Conservation (phyloP, 2,797 vertebrate species). For the Gymnoscopelus microlampas region DNA sequence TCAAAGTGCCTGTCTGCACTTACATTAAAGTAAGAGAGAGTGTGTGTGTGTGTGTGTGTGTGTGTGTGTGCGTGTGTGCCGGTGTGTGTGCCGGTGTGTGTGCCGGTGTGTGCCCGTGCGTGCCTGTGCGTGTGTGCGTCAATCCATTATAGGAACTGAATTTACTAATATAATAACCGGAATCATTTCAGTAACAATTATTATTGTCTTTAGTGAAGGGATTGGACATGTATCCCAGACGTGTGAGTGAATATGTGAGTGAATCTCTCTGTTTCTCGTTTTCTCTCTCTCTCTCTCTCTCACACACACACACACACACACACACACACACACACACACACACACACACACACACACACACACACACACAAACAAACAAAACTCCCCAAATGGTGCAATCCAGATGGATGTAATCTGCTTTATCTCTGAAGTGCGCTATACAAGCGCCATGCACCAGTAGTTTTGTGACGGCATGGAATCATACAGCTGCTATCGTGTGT, state of each 20-base stretch:
- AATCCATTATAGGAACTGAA: too few relatives aligned
- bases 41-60: conserved; percentile 6
- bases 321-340: too few relatives aligned
- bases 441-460: conserved; percentile 47
- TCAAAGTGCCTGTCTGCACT: too few relatives aligned
- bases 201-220: too few relatives aligned
- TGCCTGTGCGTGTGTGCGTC: background rate
- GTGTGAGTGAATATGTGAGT: too few relatives aligned
- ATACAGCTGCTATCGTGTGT: conserved; percentile 31
- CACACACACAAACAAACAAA: conserved; percentile 40
- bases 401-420: conserved; percentile 9
- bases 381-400: conserved; percentile 35
- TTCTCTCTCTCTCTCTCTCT: conserved; percentile 10
- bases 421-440: too few relatives aligned
- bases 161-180: too few relatives aligned
- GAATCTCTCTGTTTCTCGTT: too few relatives aligned
- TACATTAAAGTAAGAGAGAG: background rate
- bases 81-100: background rate
- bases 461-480: conserved; percentile 31
- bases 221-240: too few relatives aligned
- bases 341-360: too few relatives aligned
- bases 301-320: too few relatives aligned
- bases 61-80: conserved; percentile 8
- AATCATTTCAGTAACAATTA: too few relatives aligned
- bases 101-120: background rate